Percentiles rank a stretch among this genome's conserved stretches.
These are phyloP conservation scores for Araneus ventricosus DNA, from an alignment of 1,140 invertebrate genomes.

Conservation along the genomic window DNA sequence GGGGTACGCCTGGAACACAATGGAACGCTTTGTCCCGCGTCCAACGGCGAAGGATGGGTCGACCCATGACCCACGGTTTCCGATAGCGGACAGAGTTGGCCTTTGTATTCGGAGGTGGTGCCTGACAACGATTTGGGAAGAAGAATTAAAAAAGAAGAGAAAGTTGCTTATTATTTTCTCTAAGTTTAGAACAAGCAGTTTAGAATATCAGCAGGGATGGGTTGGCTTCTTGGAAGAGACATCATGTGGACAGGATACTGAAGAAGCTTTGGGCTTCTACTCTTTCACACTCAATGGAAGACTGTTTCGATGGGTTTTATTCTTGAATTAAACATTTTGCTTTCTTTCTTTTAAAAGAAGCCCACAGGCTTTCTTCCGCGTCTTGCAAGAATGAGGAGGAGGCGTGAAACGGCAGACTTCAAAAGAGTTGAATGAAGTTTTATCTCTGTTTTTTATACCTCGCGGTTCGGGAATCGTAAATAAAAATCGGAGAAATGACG, in stretches of 20 bases:
- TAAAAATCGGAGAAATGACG: not conserved
- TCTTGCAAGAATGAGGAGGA: conserved; percentile 43
- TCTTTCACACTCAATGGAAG: conserved; percentile 50
- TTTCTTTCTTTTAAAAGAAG: conserved; percentile 2
- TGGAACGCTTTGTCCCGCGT: conserved; percentile 44
- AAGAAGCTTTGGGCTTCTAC: conserved; percentile 27
- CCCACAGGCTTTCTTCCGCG: conserved; percentile 15
- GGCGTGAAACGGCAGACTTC: conserved; percentile 32
- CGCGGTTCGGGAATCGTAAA: conserved; percentile 28
- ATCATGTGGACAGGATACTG: conserved; percentile 52
- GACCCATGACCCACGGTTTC: conserved; percentile 64
- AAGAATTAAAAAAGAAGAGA: conserved; percentile 27
- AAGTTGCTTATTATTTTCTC: conserved; percentile 68
- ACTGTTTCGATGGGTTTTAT: conserved; percentile 42
- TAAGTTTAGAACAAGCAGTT: conserved; percentile 72
- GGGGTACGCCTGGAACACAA: conserved; percentile 44
- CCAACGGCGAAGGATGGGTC: conserved; percentile 61
- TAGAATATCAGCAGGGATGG: conserved; percentile 52
- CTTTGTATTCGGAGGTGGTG: conserved; percentile 52
- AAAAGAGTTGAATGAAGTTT: conserved; percentile 48
- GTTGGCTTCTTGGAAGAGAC: conserved; percentile 51
- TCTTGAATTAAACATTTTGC: conserved; percentile 14
- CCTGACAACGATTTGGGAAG: not conserved
- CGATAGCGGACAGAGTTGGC: conserved; percentile 68
- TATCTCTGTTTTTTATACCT: conserved; percentile 29